Conservation (phyloP, 2,113 vertebrate species). For the Neotoma lepida region DNA sequence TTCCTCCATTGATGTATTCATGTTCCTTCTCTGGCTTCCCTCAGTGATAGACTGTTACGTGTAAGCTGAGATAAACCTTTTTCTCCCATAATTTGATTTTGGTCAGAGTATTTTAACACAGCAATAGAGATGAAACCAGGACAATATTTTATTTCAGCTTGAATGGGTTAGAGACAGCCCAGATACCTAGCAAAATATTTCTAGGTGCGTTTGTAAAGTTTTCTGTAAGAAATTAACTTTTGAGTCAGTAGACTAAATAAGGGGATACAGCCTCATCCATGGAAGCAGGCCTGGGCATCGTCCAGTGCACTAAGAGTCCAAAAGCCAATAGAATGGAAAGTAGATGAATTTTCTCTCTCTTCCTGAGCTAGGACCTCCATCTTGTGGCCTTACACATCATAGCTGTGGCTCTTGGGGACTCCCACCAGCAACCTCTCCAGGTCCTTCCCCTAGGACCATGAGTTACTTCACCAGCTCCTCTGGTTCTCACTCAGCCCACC, state of each 20-base stretch:
- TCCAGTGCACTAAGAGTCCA: not conserved
- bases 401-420: not conserved
- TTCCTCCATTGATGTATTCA: not conserved
- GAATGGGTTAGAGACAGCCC: too few species aligned
- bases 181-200: not conserved
- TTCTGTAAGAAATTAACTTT: not conserved
- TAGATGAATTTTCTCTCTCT: not conserved
- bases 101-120: not conserved
- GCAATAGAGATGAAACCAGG: not conserved
- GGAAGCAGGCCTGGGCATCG: not conserved
- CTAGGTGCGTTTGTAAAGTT: not conserved
- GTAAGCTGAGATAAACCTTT: not conserved
- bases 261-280: not conserved
- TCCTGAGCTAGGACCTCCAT: not conserved
- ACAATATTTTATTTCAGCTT: not conserved
- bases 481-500: not conserved
- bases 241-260: not conserved
- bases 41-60: not conserved
- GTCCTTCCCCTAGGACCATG: not conserved
- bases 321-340: not conserved
- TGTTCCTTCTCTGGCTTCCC: not conserved
- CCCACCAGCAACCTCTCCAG: not conserved
- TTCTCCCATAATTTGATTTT: not conserved
- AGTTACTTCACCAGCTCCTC: not conserved
- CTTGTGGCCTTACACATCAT: not conserved